Percentiles rank a stretch among this genome's conserved stretches.
These are phyloP conservation scores for Loripinus fragilis DNA, from an alignment of 2,888 invertebrate species.

Conservation along the genomic window DNA sequence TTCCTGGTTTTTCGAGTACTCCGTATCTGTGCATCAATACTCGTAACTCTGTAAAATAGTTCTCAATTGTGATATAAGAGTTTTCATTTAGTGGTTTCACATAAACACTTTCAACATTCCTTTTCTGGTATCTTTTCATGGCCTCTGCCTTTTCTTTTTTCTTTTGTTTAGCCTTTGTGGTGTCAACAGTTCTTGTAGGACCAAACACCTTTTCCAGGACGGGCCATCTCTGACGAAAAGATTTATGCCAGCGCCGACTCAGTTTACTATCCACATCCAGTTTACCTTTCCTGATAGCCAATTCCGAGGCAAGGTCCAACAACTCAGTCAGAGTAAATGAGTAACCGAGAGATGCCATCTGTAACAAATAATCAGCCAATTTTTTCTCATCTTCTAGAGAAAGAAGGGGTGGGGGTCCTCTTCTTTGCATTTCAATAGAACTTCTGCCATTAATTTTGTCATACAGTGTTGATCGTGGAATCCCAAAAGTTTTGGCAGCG, in stretches of 20 bases:
- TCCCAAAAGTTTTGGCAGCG: constrained; percentile 52
- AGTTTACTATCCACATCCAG: constrained; percentile 45
- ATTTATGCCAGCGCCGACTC: constrained; percentile 57
- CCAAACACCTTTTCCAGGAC: constrained; percentile 59
- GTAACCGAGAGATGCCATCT: constrained; percentile 60
- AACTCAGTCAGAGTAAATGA: constrained; percentile 54
- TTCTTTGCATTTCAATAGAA: constrained; percentile 52
- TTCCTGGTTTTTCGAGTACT: constrained; percentile 48
- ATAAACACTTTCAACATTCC: constrained; percentile 52
- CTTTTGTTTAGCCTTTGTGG: constrained; percentile 44
- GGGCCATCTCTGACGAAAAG: constrained; percentile 58
- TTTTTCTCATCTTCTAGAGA: constrained; percentile 59
- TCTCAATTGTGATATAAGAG: constrained; percentile 50
- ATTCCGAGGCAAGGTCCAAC: constrained; percentile 53
- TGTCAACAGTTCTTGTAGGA: constrained; percentile 43
- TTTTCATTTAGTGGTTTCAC: constrained; percentile 55
- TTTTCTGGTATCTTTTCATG: constrained; percentile 39
- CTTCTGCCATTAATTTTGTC: constrained; percentile 50
- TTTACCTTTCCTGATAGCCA: constrained; percentile 55
- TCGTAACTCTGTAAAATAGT: constrained; percentile 57
- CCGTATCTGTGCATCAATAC: constrained; percentile 52
- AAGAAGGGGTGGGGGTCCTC: constrained; percentile 53
- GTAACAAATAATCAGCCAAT: constrained; percentile 55
- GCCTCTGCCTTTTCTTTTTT: constrained; percentile 33
- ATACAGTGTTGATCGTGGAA: constrained; percentile 56